Evolutionary conservation across 2,888 invertebrate species (phyloP), one percentile per base, ranked within the genome.

Genomic region (Acrobasis suavella): DNA sequence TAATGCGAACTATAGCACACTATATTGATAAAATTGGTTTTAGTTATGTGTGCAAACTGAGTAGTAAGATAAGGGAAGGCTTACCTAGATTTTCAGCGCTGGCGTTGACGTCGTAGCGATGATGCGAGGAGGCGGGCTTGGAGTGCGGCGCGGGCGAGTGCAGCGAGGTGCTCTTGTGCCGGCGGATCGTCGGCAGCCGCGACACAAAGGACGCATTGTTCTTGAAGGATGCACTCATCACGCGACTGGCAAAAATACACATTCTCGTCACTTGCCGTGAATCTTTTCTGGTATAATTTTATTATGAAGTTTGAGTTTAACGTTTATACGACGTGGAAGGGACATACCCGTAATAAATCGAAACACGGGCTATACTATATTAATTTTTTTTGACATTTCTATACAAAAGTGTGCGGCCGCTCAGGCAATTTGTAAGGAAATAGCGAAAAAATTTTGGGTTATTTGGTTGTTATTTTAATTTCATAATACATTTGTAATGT

Each of bases 121-220:
- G 94, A 60, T 56, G 56, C 14, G 56, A 12, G 14, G n/a, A 38
- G 38, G 94, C 93, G 66, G 94, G 94, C 74, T 94, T 93, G 77
- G 91, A 90, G 87, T 94, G 94, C 73, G 94, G 93, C 72, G 95
- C 95, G 52, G 96, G 96, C 66, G 96, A 95, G 85, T 96, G 96
- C 78, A 96, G 93, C 67, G 96, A 95, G 73, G 95, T 95, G 83
- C 95, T 96, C 86, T 96, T 96, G 92, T 96, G 95, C 51, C 97
- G 94, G 66, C 97, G 94, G 86, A 97, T 97, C 69, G 97, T 97
- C 76, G 97, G 97, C 88, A 97, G 94, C 74, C 97, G 95, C 80
- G 97, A 97, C 85, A 97, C 97, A 93, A 98, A 98, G 64, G 97
- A 97, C 74, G 97, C 96, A 92, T 97, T 97, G 94, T 97, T 97